A percentile compares a stretch with the other conserved stretches of the same genome.
These are phyloP conservation scores for Sylvia borin DNA, from an alignment of 2,797 vertebrate genomes.

Conservation along the genomic window DNA sequence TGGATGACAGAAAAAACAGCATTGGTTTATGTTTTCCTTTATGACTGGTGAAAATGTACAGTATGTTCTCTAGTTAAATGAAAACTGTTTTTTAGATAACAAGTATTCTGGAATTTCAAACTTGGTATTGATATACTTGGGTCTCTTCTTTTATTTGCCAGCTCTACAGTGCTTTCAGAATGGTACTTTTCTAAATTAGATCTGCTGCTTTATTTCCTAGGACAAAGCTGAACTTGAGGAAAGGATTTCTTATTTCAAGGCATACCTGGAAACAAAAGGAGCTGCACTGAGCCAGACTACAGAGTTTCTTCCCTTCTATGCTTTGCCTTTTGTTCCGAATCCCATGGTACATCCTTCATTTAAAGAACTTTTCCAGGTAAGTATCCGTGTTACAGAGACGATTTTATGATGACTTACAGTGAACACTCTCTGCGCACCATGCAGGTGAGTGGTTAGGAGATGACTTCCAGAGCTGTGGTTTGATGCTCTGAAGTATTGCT, in stretches of 20 bases:
- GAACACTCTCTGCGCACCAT: not conserved
- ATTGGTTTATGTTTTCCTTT: not conserved
- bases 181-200: not conserved
- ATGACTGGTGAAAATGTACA: not conserved
- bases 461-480: not conserved
- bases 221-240: conserved; percentile 84
- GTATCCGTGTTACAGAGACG: not conserved
- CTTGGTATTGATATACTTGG: not conserved
- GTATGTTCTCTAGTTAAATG: not conserved
- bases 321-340: conserved; percentile 93
- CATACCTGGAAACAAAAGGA: conserved; percentile 92
- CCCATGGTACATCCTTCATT: conserved; percentile 90
- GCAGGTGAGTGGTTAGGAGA: not conserved
- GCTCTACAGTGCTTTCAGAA: not conserved
- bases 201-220: conserved; percentile 67
- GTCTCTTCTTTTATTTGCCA: not conserved
- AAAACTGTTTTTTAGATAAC: not conserved
- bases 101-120: not conserved
- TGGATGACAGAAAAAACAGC: not conserved
- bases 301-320: conserved; percentile 95
- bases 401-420: not conserved
- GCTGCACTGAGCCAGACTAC: conserved; percentile 89
- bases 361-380: conserved; percentile 91
- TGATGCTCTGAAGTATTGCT: not conserved
- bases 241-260: conserved; percentile 85